Evolutionary conservation across 2,888 invertebrate genomes (phyloP), one percentile per base, ranked within the genome.

Genomic region (Oscheius sp.): DNA sequence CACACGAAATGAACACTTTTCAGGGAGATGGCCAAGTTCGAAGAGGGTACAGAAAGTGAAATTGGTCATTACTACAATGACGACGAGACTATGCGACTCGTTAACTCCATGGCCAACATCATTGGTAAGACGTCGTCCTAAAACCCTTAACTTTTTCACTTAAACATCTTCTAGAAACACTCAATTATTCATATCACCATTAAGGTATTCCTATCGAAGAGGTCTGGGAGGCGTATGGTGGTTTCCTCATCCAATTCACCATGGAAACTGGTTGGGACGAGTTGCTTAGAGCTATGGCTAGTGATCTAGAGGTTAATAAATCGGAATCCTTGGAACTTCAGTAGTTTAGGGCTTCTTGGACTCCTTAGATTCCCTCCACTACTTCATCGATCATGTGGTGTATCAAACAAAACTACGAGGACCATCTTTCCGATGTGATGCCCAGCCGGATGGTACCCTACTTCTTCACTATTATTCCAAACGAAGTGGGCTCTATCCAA

Each of bases 401-500:
- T 89, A 88, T 77, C 80, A 85, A 60, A 85, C 86, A 2, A 86
- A 88, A 59, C 79, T 88, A 71, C 55, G 89, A 86, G 84, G 83
- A 2, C 87, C 88, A 5, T 86, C 87, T 5, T 88, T 88, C 70
- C 82, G 84, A 9, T 74, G 76, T 59, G 76, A 76, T 9, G 37
- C 55, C 21, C 55, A 53, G 62, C 48, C 80, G 1, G 87, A 88
- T 73, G 88, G 87, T 7, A 84, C 86, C 4, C 91, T 96, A 48
- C 92, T 96, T 53, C 92, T 98, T 32, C 97, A 98, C 90, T 97
- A 97, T 91, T 97, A 97, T 90, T 96, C 96, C 0, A 96, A 96
- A 85, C 93, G 96, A 80, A 94, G 95, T 2, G 95, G 96, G 3
- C 91, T 97, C 84, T 96, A 97, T 89, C 94, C 95, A 87, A 96